Evolutionary conservation across 2,888 invertebrate species (phyloP).

Genomic region (Trimorus sp.): DNA sequence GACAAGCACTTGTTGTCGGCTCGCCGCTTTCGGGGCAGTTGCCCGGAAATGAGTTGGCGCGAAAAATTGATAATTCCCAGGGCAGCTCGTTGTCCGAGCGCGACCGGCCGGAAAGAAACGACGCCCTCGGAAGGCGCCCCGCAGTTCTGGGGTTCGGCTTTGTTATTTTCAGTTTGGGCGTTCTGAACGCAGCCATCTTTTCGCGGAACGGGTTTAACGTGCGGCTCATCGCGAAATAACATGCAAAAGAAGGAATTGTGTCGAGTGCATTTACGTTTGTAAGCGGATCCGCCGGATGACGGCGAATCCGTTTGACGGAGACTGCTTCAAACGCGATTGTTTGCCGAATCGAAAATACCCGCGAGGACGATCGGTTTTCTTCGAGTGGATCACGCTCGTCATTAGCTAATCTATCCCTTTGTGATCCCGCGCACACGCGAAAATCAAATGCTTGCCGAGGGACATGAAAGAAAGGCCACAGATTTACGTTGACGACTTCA

Average conservation of each 20-base stretch:
- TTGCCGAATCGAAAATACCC: conserved; percentile 46
- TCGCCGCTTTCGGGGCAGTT: conserved; percentile 16
- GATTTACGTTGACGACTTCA: neutral
- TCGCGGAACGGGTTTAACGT: conserved; percentile 4
- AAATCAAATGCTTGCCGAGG: conserved; percentile 40
- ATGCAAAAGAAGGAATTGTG: conserved; percentile 29
- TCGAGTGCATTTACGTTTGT: conserved; percentile 47
- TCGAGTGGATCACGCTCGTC: conserved; percentile 46
- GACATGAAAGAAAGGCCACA: neutral
- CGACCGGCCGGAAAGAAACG: conserved; percentile 5
- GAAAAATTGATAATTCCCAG: conserved; percentile 44
- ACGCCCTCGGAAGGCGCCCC: too few relatives aligned
- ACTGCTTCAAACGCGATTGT: conserved; percentile 30
- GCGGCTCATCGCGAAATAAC: conserved; percentile 27
- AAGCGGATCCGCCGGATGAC: conserved; percentile 25
- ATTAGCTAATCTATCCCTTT: conserved; percentile 45
- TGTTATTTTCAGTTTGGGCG: neutral
- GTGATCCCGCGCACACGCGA: conserved; percentile 23
- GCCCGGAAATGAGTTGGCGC: conserved; percentile 36
- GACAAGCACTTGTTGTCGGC: conserved; percentile 32
- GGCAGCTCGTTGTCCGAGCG: conserved; percentile 15
- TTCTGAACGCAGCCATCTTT: too few relatives aligned
- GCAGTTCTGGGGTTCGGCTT: neutral
- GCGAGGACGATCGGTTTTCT: conserved; percentile 51
- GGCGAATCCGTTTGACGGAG: conserved; percentile 43